Conservation (phyloP, 2,113 vertebrate genomes). For the Craseonycteris thonglongyai region DNA sequence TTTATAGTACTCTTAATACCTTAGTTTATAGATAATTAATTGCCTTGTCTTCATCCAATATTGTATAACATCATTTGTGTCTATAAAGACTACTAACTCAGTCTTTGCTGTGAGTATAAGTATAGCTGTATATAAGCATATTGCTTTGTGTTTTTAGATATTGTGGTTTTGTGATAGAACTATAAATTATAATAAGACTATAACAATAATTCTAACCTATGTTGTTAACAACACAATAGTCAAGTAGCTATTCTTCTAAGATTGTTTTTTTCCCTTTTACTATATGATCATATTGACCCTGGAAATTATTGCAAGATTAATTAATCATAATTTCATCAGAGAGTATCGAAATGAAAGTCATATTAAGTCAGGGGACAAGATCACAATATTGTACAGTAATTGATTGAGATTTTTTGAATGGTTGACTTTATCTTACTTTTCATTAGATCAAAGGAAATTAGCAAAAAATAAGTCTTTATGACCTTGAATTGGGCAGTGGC, state of each 20-base stretch:
- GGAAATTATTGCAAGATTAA: background rate
- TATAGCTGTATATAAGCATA: background rate
- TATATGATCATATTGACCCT: background rate
- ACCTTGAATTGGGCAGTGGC: background rate
- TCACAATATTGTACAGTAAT: background rate
- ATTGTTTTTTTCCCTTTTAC: background rate
- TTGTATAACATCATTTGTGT: background rate
- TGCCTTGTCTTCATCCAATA: background rate
- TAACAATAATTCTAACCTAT: background rate
- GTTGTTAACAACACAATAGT: background rate
- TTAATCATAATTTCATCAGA: background rate
- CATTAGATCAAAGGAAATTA: background rate
- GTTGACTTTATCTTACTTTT: background rate
- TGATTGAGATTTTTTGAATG: background rate
- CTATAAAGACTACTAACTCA: background rate
- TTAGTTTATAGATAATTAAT: conserved; percentile 25
- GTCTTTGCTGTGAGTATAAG: background rate
- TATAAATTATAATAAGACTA: background rate
- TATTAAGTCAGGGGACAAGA: background rate
- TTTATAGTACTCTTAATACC: background rate
- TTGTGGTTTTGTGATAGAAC: background rate
- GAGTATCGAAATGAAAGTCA: background rate
- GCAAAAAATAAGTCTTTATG: background rate
- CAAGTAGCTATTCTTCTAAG: background rate
- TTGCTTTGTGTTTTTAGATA: background rate